Evolutionary conservation across 2,888 invertebrate genomes (phyloP).

Genomic region (Hirtodrosophila cameraria): DNA sequence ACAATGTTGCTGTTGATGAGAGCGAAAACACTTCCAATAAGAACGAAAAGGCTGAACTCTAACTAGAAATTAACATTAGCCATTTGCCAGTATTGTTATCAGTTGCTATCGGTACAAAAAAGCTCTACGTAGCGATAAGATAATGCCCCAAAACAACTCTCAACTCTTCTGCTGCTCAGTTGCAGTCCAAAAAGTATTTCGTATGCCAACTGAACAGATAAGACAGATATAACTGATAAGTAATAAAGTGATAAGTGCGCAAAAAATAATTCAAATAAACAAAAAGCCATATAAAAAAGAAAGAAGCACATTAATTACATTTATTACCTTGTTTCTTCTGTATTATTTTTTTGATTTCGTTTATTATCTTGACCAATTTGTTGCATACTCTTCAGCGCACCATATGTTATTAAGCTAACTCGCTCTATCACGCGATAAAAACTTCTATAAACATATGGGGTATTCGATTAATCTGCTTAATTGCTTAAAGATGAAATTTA

Average conservation of each 20-base stretch:
- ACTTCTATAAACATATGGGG: too few species aligned
- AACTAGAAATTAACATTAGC: constrained; percentile 37
- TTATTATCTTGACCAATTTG: constrained; percentile 21
- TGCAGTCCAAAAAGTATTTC: too few species aligned
- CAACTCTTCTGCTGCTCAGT: too few species aligned
- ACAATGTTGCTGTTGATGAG: constrained; percentile 21
- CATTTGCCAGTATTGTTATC: too few species aligned
- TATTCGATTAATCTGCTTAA: too few species aligned
- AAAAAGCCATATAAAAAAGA: constrained; percentile 5
- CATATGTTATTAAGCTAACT: too few species aligned
- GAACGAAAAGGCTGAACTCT: constrained; percentile 21
- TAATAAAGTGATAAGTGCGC: constrained; percentile 2
- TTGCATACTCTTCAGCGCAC: constrained; percentile 55
- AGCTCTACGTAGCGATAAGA: constrained; percentile 61
- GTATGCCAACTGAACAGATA: too few species aligned
- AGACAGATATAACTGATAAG: too few species aligned
- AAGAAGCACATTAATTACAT: constrained; percentile 6
- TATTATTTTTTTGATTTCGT: background rate
- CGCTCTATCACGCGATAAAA: too few species aligned
- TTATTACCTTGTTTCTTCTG: constrained; percentile 1
- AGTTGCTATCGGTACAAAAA: constrained; percentile 34
- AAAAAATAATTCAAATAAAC: constrained; percentile 17
- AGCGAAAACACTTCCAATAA: constrained; percentile 25
- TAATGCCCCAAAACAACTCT: constrained; percentile 39
- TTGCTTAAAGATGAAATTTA: too few species aligned